Base-by-base conservation (phyloP, 2,888 invertebrate species). In the Campoplex capitator region DNA sequence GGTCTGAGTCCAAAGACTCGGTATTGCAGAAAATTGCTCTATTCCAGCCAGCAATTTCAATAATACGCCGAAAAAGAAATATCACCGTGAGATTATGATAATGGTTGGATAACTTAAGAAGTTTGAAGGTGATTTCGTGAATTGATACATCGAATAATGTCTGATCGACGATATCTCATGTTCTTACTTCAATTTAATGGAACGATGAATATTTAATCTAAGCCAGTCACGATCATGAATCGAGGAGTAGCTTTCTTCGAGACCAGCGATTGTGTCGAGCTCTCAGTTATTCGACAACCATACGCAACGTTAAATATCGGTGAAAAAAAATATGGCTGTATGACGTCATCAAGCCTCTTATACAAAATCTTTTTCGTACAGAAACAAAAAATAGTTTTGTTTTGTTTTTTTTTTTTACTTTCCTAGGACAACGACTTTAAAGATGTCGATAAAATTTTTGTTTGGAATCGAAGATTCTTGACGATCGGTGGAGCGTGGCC, bases 401-500 rank as follows among this genome's bases (percentile, higher is more conserved):
- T 23, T 23, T 23, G 23, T 28, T 45, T 45, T 23, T 48, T 38
- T 16, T 4, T 7, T 32, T 16, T 6, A 32, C 51, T 62, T 28
- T 16, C 16, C 1, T 13, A 62, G 62, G 62, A 89, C 81, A 71
- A 87, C 23, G 65, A 87, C 11, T 88, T 89, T 56, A 65, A 84
- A 13, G 67, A 56, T 38, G 70, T 83, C 11, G 67, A 76, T 71
- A 81, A 80, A 23, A 58, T 89, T 32, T 71, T 87, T 38, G n/a
- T 54, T 3, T 89, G 89, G 89, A 88, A 86, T 70, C 65, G 45
- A 83, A 71, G n/a, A 58, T 88, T 89, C 38, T 71, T 88, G 9
- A 84, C 73, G 3, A 86, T 89, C 70, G 88, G 88, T 11, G 89
- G 89, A 11, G 77, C 73, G 16, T 89, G 89, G 89, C 89, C 89